Conservation (phyloP, 2,797 vertebrate genomes). For the Poecilia velifera region DNA sequence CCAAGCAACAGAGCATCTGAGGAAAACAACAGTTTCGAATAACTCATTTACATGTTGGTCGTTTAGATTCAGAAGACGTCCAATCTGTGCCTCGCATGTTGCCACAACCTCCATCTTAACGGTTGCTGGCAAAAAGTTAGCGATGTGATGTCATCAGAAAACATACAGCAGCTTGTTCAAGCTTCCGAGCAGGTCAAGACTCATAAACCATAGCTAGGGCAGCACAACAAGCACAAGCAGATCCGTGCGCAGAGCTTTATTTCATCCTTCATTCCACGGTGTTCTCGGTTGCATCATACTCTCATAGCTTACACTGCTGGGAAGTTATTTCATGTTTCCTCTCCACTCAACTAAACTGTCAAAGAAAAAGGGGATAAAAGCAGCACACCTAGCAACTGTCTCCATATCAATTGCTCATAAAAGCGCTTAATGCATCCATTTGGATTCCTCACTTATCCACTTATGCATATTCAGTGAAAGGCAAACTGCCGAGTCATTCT, state of each 20-base stretch:
- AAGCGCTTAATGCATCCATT: conserved; percentile 37
- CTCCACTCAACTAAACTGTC: conserved; percentile 2
- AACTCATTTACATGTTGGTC: not conserved
- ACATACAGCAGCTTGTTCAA: conserved; percentile 8
- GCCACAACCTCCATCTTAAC: conserved; percentile 4
- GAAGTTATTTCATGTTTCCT: conserved; percentile 25
- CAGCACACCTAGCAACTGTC: conserved; percentile 16
- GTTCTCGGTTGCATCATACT: conserved; percentile 39
- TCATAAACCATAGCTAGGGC: conserved; percentile 35
- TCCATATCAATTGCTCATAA: conserved; percentile 17
- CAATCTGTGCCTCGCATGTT: not conserved
- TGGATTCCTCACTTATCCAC: conserved; percentile 44
- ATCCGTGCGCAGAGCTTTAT: conserved; percentile 28
- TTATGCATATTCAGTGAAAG: conserved; percentile 61
- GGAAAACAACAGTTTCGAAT: not conserved
- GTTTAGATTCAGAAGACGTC: not conserved
- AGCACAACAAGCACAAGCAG: conserved; percentile 25
- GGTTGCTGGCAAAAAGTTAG: conserved; percentile 29
- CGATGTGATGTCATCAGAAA: conserved; percentile 35
- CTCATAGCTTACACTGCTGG: conserved; percentile 7
- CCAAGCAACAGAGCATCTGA: conserved; percentile 2
- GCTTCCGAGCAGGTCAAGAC: conserved; percentile 48
- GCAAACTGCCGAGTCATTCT: conserved; percentile 67
- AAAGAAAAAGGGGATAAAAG: not conserved
- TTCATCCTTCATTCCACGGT: conserved; percentile 34